Evolutionary conservation across 2,113 vertebrate species (phyloP), one percentile per base, ranked within the genome.

Genomic region (Paramormyrops kingsleyae): DNA sequence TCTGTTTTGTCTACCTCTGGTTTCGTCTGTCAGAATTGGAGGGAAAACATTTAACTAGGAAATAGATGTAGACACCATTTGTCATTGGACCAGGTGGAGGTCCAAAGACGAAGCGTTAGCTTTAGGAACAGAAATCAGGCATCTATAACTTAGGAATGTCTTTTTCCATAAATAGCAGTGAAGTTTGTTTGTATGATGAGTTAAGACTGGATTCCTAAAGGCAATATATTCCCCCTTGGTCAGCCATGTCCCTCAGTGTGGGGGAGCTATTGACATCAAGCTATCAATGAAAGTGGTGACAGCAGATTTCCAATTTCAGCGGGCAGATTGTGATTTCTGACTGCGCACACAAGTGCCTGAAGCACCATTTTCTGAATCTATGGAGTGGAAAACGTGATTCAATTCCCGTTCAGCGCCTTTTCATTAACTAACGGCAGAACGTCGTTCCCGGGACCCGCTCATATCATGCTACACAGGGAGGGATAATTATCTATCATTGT

Each of bases 361-460:
- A 93, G 93, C 94, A 93, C 94, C 94, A 95, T 95, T 95, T 95
- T 94, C 95, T 90, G 92, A 94, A 92, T 91, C 94, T 93, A 94
- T 95, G 94, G 93, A 93, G 94, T 95, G 94, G 94, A 95, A 95
- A 95, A 95, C 94, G 93, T 94, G 94, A 95, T 95, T 95, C 95
- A 94, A 94, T 95, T 95, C 94, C 94, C 93, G 95, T 94, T 94
- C 94, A 94, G 92, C 93, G 94, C 94, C 91, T 95, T 94, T 95
- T 89, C 59, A 88, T 85, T 88, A 66, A 83, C 24, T 21, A 88
- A 84, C 77, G 42, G 47, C 47, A 84, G 56, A 84, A 85, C 44
- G 89, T 50, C 80, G 84, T 50, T 59, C 87, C 56, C 50, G 27
- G 52, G 83, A 70, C 86, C 59, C 93, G 93, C 94, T 93, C 94